phyloP scores from a whole-genome alignment of 2,797 vertebrate species.

The Eupleurogrammus muticus region DNA sequence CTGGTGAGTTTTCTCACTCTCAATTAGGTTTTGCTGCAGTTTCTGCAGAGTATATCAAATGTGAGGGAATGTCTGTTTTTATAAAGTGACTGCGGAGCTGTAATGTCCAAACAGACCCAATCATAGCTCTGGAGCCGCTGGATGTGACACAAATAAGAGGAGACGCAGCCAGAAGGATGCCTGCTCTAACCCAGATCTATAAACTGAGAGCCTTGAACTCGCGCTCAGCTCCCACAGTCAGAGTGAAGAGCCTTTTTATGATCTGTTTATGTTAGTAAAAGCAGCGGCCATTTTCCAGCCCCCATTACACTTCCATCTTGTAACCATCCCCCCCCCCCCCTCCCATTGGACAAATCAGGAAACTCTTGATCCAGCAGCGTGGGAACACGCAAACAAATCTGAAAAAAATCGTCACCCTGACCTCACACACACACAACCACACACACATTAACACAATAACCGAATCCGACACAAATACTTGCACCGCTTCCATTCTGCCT shows the following conservation, averaged over 20 bases:
- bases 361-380: constrained; percentile 53
- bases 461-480: constrained; percentile 27
- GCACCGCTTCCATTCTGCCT: constrained; percentile 3
- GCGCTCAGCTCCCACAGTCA: constrained; percentile 58
- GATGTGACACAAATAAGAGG: constrained; percentile 31
- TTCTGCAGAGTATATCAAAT: constrained; percentile 23
- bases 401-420: constrained; percentile 1
- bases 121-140: constrained; percentile 4
- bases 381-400: constrained; percentile 57
- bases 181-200: constrained; percentile 42
- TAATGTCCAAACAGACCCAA: constrained; percentile 44
- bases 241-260: constrained; percentile 73
- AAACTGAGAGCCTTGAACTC: constrained; percentile 43
- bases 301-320: constrained; percentile 23
- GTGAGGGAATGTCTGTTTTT: constrained; percentile 38
- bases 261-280: constrained; percentile 74
- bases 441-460: background rate
- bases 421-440: constrained; percentile 15
- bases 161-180: constrained; percentile 33
- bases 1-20: constrained; percentile 37
- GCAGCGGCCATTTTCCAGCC: constrained; percentile 62
- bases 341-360: constrained; percentile 47
- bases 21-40: constrained; percentile 19
- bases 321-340: constrained; percentile 28
- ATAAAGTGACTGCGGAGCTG: constrained; percentile 43